Evolutionary conservation across 2,113 vertebrate species (phyloP), one percentile per base, ranked within the genome.

Genomic region (Indicator maculatus): DNA sequence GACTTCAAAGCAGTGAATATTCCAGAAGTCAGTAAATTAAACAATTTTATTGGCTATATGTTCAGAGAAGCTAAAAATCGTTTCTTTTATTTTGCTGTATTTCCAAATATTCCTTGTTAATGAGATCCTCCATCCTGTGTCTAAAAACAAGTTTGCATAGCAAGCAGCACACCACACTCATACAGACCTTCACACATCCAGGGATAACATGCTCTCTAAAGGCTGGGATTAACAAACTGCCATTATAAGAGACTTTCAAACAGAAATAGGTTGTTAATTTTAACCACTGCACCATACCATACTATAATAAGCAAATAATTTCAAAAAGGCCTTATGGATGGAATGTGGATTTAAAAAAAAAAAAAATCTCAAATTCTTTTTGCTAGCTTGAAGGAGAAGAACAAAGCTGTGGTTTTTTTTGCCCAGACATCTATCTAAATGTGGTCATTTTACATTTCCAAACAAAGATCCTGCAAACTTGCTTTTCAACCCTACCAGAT

Each of bases 401-500:
- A 95, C 24, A 95, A 94, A 90, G 70, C 18, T 1, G 0, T 10
- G 17, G 0, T 60, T 90, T 69, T 86, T 33, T 38, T 10, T 12
- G 0, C 69, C n/a, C 20, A 74, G 67, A 38, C n/a, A 41, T 81
- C 85, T 85, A 41, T 74, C 38, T 81, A 94, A 92, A 88, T 70
- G 33, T 87, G 74, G 64, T 21, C 16, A 70, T 88, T 91, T 91
- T 86, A 65, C 28, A 50, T 79, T 60, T 86, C 44, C 53, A 64
- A 93, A 76, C 79, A 93, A 94, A 95, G 76, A 58, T 67, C 65
- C 75, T 89, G 58, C 38, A 93, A 90, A 86, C 63, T 77, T 50
- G 78, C 50, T 93, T 70, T 82, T 71, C 78, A 78, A 31, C 23
- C 41, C 39, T 67, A 72, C 19, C 39, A 75, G 30, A 86, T 52